phyloP scores from a whole-genome alignment of 2,888 invertebrate genomes.

The Andrena praecox region DNA sequence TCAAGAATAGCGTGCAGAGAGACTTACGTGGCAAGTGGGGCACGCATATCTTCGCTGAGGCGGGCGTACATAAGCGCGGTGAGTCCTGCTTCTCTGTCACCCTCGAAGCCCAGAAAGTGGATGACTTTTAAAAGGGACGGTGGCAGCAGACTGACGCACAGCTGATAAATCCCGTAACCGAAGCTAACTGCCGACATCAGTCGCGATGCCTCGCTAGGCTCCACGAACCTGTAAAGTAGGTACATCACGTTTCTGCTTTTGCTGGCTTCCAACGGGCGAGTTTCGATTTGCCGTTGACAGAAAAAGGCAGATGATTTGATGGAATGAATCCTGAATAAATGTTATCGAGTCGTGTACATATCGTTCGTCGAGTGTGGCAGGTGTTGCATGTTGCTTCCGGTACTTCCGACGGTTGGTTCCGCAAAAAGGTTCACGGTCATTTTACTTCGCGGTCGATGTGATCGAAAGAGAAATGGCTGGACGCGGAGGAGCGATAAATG shows the following conservation, averaged over 20 bases:
- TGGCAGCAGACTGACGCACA: slow-evolving; percentile 89
- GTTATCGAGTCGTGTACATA: neutral
- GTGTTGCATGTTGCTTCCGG: no score
- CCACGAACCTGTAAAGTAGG: slow-evolving; percentile 79
- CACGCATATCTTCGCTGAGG: slow-evolving; percentile 88
- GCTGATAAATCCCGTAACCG: slow-evolving; percentile 90
- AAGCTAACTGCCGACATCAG: slow-evolving; percentile 90
- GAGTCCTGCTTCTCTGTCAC: slow-evolving; percentile 87
- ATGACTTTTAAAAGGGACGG: slow-evolving; percentile 88
- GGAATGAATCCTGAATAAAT: neutral
- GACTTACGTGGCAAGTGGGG: slow-evolving; percentile 88
- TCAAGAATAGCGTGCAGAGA: neutral
- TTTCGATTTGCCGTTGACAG: neutral
- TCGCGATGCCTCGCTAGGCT: slow-evolving; percentile 86
- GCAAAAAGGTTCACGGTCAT: neutral
- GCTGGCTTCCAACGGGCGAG: no score
- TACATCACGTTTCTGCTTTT: no score
- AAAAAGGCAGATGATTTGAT: neutral
- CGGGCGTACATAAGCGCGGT: slow-evolving; percentile 88
- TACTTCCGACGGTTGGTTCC: no score
- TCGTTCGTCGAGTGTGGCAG: neutral
- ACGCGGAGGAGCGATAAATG: slow-evolving; percentile 15
- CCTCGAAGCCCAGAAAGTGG: slow-evolving; percentile 89
- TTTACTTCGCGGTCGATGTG: neutral
- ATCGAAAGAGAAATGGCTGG: neutral